Base-by-base conservation (phyloP, 2,888 invertebrate species). In the Andrena trimmerana region DNA sequence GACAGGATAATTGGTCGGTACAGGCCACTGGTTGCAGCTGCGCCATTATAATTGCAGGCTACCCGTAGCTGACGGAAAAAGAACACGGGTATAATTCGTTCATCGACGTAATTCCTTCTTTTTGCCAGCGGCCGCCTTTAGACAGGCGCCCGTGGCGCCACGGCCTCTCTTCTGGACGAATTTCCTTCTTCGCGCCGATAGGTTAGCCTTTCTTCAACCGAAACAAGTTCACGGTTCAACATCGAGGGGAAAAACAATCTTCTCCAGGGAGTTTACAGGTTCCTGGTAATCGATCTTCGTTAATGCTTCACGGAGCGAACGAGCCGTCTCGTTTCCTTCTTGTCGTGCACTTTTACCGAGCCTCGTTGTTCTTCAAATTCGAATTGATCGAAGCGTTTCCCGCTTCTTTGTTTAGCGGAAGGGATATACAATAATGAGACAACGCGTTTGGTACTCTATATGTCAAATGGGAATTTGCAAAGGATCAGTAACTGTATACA, bases 1-100 rank as follows among this genome's bases (percentile, higher is more conserved):
- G 90, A 92, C 90, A 90, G 87, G 90, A 90, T 92, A 92, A 93
- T 92, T 91, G 91, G 81, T 84, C 86, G 67, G 83, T 83, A 87
- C 65, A 52, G 81, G 82, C 85, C 81, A 78, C 76, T 81, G 80
- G 83, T 76, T 78, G 87, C 90, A 91, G 87, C 88, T 88, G 90
- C 85, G 33, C 87, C 76, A 85, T 90, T 89, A 86, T 92, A 90
- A 92, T 91, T 91, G 91, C 74, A 89, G 88, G 73, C 78, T 84
- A 78, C 70, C 57, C 60, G 50, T 62, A 60, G 74, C 75, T 78
- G 82, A 50, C 57, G 85, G 79, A 85, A 86, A 90, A 90, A 90
- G 78, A 78, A 82, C 73, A 57, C 62, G 24, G 66, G 68, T 83
- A 81, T 83, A 84, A 90, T 89, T 87, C 87, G 86, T 78, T 86